phyloP scores from a whole-genome alignment of 1,140 invertebrate species.

The Pachyrhynchus sulphureomaculatus region DNA sequence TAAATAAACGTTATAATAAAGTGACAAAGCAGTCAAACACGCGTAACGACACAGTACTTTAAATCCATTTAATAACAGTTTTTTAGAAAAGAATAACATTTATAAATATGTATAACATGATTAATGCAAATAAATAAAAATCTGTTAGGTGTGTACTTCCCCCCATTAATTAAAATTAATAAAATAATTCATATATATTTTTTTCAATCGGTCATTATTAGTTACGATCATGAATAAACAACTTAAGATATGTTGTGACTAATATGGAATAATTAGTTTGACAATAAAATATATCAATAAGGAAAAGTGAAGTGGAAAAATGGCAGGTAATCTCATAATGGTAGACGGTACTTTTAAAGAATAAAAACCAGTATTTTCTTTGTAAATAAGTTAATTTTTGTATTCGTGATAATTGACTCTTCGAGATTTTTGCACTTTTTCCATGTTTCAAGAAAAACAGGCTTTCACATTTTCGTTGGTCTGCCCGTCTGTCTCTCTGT shows the following conservation, averaged over 20 bases:
- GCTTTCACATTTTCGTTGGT: no score
- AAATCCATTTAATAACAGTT: neutral
- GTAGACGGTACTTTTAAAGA: no score
- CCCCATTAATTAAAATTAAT: conserved; percentile 6
- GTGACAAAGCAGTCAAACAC: conserved; percentile 3
- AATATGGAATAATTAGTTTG: neutral
- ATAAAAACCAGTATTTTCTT: no score
- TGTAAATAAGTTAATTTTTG: no score
- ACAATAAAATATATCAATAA: neutral
- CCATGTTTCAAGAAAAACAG: no score
- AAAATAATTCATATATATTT: conserved; percentile 1
- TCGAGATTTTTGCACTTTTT: no score
- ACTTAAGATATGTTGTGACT: neutral
- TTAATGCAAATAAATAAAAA: conserved; percentile 2
- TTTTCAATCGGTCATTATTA: neutral
- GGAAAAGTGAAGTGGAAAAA: neutral
- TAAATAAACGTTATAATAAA: neutral
- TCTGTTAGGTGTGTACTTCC: conserved; percentile 11
- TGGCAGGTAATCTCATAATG: no score
- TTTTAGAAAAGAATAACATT: neutral
- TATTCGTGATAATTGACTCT: no score
- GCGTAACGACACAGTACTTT: neutral
- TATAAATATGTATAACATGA: conserved; percentile 10
- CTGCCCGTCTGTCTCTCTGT: no score
- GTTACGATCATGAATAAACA: conserved; percentile 2